Base-by-base conservation (phyloP, 2,113 vertebrate species). In the Cheirogaleus medius region DNA sequence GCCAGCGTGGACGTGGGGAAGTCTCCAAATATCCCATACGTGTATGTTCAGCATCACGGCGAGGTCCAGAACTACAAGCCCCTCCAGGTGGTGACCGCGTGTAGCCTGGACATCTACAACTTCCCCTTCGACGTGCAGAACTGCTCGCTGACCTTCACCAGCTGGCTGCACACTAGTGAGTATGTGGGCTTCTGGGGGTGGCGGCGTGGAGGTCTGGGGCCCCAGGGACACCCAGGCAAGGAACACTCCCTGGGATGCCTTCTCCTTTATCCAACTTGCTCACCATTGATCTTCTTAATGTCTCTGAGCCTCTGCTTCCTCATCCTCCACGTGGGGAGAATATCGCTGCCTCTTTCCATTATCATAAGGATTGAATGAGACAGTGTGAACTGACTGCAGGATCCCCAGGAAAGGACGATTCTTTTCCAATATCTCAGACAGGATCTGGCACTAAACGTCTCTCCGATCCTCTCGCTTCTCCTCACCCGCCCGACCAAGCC, bases 121-220 rank as follows among this genome's bases (percentile, higher is more conserved):
- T 99, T 99, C 98, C 99, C 99, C 6, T 99, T 99, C 4, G 99
- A 99, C 2, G 99, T 99, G 25, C 99, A 99, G 98, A 99, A 99
- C 97, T 99, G 99, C 97, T 99, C 99, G 0, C 98, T 99, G 39
- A 99, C 99, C 88, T 99, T 99, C 98, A 99, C 99, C 98, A 99
- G 99, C 97, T 99, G 99, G 99, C 99, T 99, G 32, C 99, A 99
- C 89, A 99, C 99, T 94, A 99, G 99, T 99, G 99, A 98, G 99
- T 98, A 78, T 74, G 13, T 3, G 56, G 58, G 71, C 37, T n/a
- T 69, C 0, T 2, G 9, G 47, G 20, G 25, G 14, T 8, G 34
- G 0, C 1, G 27, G 73, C 42, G 6, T 2, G 8, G 29, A 42
- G 52, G 25, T 3, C 5, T 6, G 17, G n/a, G 54, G 49, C 1